A percentile compares a stretch with the other conserved stretches of the same genome.
Conservation (phyloP, 2,797 vertebrate species). For the Catharus ustulatus region DNA sequence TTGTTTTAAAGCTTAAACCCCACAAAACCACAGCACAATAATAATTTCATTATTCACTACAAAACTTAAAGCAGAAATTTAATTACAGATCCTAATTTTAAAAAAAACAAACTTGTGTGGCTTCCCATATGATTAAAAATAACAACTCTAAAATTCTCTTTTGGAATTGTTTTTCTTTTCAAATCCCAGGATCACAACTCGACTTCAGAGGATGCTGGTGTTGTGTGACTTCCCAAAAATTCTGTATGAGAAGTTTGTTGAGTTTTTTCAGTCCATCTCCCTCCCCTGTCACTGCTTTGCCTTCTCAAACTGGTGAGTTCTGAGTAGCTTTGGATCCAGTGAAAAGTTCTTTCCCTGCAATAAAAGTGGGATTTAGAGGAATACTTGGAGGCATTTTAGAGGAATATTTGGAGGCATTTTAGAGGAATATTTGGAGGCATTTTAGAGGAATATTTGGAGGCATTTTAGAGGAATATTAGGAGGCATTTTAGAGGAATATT, state of each 20-base stretch:
- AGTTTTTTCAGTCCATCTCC: conserved; percentile 46
- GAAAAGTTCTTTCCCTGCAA: background rate
- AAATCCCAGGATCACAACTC: conserved; percentile 42
- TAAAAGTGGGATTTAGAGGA: background rate
- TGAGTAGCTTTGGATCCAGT: background rate
- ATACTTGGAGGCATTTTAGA: too few species aligned
- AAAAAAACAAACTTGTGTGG: fast-evolving
- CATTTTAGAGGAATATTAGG: too few species aligned
- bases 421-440: too few species aligned
- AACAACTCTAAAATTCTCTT: background rate
- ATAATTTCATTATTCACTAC: background rate
- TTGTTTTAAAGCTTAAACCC: background rate
- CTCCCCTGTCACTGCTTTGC: conserved; percentile 56
- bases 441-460: too few species aligned
- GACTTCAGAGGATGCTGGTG: conserved; percentile 70
- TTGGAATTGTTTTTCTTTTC: background rate
- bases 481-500: too few species aligned
- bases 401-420: too few species aligned
- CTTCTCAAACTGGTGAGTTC: conserved; percentile 63
- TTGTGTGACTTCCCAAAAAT: conserved; percentile 56
- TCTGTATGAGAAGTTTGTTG: conserved; percentile 48
- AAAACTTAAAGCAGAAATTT: background rate
- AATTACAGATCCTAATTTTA: background rate
- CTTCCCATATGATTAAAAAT: background rate
- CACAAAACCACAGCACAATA: background rate